Percentiles rank a stretch among this genome's conserved stretches.
These are phyloP conservation scores for Esox masquinongy DNA, from an alignment of 2,797 vertebrate species.

Conservation along the genomic window DNA sequence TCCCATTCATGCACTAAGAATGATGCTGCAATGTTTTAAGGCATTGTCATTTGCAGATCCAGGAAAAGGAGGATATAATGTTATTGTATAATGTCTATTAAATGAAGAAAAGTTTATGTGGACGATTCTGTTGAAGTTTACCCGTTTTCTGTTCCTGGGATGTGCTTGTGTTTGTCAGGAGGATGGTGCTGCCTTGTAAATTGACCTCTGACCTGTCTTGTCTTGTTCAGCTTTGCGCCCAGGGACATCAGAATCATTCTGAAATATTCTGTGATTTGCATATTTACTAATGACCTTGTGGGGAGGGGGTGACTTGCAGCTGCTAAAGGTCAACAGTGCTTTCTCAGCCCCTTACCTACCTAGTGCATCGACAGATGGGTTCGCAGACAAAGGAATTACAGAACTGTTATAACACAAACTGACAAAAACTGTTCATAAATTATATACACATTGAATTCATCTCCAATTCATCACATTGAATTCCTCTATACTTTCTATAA, in stretches of 20 bases:
- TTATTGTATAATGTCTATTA: neutral
- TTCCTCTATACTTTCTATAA: no score
- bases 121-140: neutral
- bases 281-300: conserved; percentile 16
- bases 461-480: no score
- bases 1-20: neutral
- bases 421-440: neutral
- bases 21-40: neutral
- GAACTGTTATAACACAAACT: neutral
- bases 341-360: conserved; percentile 6
- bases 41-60: neutral
- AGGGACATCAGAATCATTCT: conserved; percentile 2
- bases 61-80: neutral
- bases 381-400: conserved; percentile 14
- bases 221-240: conserved; percentile 19
- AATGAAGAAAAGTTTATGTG: neutral
- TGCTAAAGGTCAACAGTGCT: conserved; percentile 12
- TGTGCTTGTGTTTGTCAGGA: conserved; percentile 8
- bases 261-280: conserved; percentile 25
- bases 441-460: neutral
- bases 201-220: conserved; percentile 26
- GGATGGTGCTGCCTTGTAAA: conserved; percentile 13
- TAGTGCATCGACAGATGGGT: neutral
- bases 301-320: neutral
- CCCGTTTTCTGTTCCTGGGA: neutral